Percentiles rank a stretch among this genome's conserved stretches.
Conservation (phyloP, 2,113 vertebrate species). For the Nannospalax galili region DNA sequence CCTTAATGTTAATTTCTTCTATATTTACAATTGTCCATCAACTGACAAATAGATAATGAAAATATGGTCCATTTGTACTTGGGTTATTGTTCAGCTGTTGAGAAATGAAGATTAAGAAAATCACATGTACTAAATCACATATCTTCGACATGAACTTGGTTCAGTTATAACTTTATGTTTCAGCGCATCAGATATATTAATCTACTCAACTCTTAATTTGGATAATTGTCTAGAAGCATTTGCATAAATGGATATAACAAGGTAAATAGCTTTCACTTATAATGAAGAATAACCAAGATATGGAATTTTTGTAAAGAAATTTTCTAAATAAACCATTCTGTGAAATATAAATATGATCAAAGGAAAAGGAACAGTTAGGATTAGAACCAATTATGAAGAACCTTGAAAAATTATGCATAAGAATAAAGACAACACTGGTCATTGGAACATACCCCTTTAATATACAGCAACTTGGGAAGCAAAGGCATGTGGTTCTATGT, state of each 20-base stretch:
- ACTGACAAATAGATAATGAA: no score
- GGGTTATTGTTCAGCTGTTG: no score
- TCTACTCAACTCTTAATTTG: neutral
- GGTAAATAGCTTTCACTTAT: slow-evolving; percentile 13
- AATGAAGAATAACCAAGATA: neutral
- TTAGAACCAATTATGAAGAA: neutral
- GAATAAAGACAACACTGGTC: neutral
- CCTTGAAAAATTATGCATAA: neutral
- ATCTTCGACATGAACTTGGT: neutral
- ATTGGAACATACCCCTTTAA: no score
- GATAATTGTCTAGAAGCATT: neutral
- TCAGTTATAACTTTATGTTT: neutral
- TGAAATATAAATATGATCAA: neutral
- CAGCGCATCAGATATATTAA: neutral
- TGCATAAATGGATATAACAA: neutral
- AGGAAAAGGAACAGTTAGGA: neutral
- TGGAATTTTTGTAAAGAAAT: neutral
- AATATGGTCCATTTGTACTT: no score
- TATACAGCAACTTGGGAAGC: no score
- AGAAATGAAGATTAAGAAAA: neutral
- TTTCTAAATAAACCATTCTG: neutral
- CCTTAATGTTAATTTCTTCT: no score
- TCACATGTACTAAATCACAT: neutral
- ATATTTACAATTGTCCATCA: no score
- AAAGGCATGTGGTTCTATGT: no score